Percentiles rank a stretch among this genome's conserved stretches.
Evolutionary conservation across 1,140 invertebrate species (phyloP).

Genomic region (Andricus grossulariae): DNA sequence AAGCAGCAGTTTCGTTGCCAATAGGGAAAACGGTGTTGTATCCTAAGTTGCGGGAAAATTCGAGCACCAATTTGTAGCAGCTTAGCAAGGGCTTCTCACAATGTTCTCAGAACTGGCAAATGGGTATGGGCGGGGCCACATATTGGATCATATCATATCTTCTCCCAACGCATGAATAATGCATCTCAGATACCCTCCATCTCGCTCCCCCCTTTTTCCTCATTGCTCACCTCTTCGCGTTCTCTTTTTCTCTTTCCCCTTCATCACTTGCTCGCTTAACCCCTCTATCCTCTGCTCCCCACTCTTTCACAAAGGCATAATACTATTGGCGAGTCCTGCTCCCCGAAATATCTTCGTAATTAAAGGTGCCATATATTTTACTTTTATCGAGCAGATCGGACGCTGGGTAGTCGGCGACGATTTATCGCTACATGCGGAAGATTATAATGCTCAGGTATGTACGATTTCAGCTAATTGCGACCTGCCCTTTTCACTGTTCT

Average conservation of each 20-base stretch:
- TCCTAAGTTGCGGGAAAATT: slow-evolving; percentile 73
- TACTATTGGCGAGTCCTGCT: slow-evolving; percentile 44
- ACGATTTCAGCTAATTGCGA: slow-evolving; percentile 45
- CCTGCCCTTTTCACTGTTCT: slow-evolving; percentile 23
- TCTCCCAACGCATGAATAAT: slow-evolving; percentile 74
- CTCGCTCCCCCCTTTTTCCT: slow-evolving; percentile 44
- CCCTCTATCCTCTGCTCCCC: slow-evolving; percentile 21
- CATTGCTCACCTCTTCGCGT: slow-evolving; percentile 50
- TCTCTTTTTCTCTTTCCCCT: slow-evolving; percentile 38
- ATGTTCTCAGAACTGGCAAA: slow-evolving; percentile 49
- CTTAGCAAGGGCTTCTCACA: slow-evolving; percentile 65
- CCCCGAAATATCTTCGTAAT: slow-evolving; percentile 66
- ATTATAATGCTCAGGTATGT: slow-evolving; percentile 45
- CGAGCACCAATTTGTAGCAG: slow-evolving; percentile 72
- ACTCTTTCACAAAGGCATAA: slow-evolving; percentile 32
- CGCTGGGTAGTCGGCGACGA: slow-evolving; percentile 50
- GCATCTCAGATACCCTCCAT: slow-evolving; percentile 67
- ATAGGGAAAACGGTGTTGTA: slow-evolving; percentile 34
- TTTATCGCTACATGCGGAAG: slow-evolving; percentile 57
- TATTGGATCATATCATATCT: slow-evolving; percentile 77
- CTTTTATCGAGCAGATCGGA: slow-evolving; percentile 69
- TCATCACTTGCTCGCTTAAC: slow-evolving; percentile 32
- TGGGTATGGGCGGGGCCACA: slow-evolving; percentile 63
- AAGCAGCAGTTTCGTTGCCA: not conserved
- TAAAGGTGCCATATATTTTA: slow-evolving; percentile 71